These are phyloP conservation scores for Myrmecophaga tridactyla DNA, from an alignment of 2,113 vertebrate genomes.

Conservation along the genomic window DNA sequence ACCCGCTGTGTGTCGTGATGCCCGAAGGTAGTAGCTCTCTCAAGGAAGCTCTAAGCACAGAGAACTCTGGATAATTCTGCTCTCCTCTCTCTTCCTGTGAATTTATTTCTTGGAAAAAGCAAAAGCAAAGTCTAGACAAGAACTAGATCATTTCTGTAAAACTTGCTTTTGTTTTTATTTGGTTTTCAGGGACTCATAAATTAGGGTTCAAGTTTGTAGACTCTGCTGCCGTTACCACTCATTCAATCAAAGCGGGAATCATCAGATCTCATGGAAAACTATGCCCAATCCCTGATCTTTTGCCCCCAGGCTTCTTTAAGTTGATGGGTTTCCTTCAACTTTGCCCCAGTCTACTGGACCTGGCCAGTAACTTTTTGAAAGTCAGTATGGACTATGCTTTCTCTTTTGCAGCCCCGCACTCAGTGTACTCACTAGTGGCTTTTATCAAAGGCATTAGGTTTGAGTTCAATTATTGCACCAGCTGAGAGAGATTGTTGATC, in stretches of 20 bases:
- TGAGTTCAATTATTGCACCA: slow-evolving; percentile 39
- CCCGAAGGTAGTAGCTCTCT: background rate
- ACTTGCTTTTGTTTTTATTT: background rate
- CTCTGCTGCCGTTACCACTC: too few relatives aligned
- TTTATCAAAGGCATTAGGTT: background rate
- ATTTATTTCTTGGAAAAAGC: background rate
- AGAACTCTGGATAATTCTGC: background rate
- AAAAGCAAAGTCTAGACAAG: background rate
- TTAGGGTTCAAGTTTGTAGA: background rate
- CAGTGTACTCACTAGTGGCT: background rate
- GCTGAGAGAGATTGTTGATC: slow-evolving; percentile 26
- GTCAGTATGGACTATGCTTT: background rate
- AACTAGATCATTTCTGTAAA: background rate
- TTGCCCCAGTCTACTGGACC: background rate
- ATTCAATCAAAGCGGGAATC: background rate
- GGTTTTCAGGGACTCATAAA: background rate
- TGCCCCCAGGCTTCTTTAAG: rapidly evolving
- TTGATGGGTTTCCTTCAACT: background rate
- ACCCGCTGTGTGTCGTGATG: rapidly evolving
- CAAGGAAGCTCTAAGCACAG: too few relatives aligned
- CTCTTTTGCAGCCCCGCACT: background rate
- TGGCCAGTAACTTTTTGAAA: background rate
- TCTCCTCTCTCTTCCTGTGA: background rate
- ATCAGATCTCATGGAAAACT: background rate
- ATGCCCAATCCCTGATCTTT: rapidly evolving